A percentile compares a stretch with the other conserved stretches of the same genome.
Evolutionary conservation across 2,888 invertebrate species (phyloP).

Genomic region (Coelopa pilipes): DNA sequence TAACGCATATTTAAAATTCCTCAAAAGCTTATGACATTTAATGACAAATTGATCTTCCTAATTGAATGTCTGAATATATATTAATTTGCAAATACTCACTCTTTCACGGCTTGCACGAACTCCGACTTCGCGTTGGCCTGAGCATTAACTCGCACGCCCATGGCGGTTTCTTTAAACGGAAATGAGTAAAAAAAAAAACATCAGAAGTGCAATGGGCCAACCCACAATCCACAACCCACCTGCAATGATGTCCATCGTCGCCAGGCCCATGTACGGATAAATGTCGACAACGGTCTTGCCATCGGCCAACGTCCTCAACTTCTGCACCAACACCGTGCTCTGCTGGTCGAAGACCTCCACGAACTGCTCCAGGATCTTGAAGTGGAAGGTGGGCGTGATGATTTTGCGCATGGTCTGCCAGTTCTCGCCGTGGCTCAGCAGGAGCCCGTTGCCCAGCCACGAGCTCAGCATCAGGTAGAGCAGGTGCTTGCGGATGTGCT

Average conservation of each 20-base stretch:
- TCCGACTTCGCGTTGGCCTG: slow-evolving; percentile 71
- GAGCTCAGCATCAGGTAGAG: slow-evolving; percentile 55
- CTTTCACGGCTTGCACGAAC: slow-evolving; percentile 77
- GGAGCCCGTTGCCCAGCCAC: slow-evolving; percentile 62
- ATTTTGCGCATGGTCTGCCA: slow-evolving; percentile 79
- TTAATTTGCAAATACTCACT: slow-evolving; percentile 64
- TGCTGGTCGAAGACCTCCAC: slow-evolving; percentile 76
- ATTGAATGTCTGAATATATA: not conserved
- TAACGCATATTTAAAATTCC: too few relatives aligned
- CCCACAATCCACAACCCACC: slow-evolving; percentile 50
- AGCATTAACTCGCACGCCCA: slow-evolving; percentile 58
- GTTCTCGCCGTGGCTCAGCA: slow-evolving; percentile 63
- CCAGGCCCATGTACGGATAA: slow-evolving; percentile 72
- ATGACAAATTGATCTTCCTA: not conserved
- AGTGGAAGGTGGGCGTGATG: slow-evolving; percentile 83
- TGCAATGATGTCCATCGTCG: slow-evolving; percentile 72
- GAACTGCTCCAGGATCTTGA: slow-evolving; percentile 80
- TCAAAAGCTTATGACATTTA: too few relatives aligned
- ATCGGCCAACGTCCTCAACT: slow-evolving; percentile 65
- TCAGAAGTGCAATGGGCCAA: too few relatives aligned
- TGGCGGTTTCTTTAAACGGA: slow-evolving; percentile 52
- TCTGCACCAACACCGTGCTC: slow-evolving; percentile 70
- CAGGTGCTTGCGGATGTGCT: slow-evolving; percentile 56
- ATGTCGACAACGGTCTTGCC: slow-evolving; percentile 69
- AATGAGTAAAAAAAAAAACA: not conserved